Conservation (phyloP, 2,113 vertebrate genomes). For the Climacteris rufus region DNA sequence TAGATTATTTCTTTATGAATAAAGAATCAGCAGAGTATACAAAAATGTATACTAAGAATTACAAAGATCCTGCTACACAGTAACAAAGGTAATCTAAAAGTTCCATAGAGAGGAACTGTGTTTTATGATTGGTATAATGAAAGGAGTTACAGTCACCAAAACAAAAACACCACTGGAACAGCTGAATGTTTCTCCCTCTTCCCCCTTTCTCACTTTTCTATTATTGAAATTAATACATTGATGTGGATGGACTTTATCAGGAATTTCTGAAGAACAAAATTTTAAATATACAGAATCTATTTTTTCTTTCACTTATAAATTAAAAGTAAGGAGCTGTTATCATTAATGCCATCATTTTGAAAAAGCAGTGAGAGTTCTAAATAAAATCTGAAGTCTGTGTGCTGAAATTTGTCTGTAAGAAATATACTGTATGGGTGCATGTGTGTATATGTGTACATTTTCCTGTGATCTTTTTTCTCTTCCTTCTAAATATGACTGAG, state of each 20-base stretch:
- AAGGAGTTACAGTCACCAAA: background rate
- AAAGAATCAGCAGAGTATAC: background rate
- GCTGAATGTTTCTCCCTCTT: background rate
- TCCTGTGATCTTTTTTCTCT: background rate
- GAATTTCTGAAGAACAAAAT: background rate
- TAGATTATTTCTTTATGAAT: background rate
- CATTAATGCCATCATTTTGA: background rate
- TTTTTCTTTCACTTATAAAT: background rate
- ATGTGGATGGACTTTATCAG: background rate
- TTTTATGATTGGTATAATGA: background rate
- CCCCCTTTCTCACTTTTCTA: background rate
- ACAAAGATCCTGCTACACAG: background rate
- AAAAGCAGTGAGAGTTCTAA: background rate
- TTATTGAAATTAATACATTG: background rate
- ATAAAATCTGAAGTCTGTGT: background rate
- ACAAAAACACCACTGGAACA: background rate
- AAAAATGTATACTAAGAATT: background rate
- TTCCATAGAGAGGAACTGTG: background rate
- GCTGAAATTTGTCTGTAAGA: background rate
- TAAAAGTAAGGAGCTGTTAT: background rate
- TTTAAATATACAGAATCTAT: background rate
- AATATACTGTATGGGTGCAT: background rate
- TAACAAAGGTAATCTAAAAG: background rate
- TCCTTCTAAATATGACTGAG: background rate
- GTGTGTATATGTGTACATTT: background rate